Percentiles rank a stretch among this genome's conserved stretches.
Evolutionary conservation across 1,140 invertebrate genomes (phyloP).

Genomic region (Tetranychus urticae): DNA sequence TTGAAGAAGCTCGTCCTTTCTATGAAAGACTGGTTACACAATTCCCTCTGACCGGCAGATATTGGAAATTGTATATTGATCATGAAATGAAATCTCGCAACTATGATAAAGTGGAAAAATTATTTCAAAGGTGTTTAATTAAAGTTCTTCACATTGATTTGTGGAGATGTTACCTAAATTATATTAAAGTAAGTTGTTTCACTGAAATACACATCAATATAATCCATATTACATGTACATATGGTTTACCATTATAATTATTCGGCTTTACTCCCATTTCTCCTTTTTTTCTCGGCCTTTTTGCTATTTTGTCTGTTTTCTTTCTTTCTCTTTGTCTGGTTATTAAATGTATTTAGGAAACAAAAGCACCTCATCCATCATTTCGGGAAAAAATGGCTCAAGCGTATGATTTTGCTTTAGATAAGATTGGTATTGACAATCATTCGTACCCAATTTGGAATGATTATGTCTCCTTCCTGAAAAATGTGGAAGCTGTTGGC

Average conservation of each 20-base stretch:
- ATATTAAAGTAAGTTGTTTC: slow-evolving; percentile 42
- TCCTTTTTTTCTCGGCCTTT: not conserved
- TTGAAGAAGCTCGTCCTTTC: slow-evolving; percentile 65
- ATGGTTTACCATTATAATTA: not conserved
- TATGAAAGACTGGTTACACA: slow-evolving; percentile 80
- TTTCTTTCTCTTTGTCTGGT: not conserved
- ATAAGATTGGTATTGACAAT: slow-evolving; percentile 96
- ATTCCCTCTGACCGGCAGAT: slow-evolving; percentile 84
- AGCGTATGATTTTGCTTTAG: slow-evolving; percentile 94
- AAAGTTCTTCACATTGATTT: slow-evolving; percentile 90
- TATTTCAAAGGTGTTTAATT: slow-evolving; percentile 91
- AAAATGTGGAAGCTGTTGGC: slow-evolving; percentile 83
- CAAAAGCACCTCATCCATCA: slow-evolving; percentile 70
- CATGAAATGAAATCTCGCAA: slow-evolving; percentile 88
- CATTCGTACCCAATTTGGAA: slow-evolving; percentile 88
- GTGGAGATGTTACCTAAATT: slow-evolving; percentile 90
- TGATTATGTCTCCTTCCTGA: slow-evolving; percentile 94
- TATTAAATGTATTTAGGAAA: slow-evolving; percentile 31
- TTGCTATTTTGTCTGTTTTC: not conserved
- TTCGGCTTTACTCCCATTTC: too few relatives aligned
- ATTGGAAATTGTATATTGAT: slow-evolving; percentile 99
- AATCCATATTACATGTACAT: not conserved
- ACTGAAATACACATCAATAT: not conserved
- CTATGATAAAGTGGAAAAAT: slow-evolving; percentile 93
- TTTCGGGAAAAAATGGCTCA: slow-evolving; percentile 95